These are phyloP conservation scores for Mola mola DNA, from an alignment of 2,113 vertebrate species.

Conservation along the genomic window DNA sequence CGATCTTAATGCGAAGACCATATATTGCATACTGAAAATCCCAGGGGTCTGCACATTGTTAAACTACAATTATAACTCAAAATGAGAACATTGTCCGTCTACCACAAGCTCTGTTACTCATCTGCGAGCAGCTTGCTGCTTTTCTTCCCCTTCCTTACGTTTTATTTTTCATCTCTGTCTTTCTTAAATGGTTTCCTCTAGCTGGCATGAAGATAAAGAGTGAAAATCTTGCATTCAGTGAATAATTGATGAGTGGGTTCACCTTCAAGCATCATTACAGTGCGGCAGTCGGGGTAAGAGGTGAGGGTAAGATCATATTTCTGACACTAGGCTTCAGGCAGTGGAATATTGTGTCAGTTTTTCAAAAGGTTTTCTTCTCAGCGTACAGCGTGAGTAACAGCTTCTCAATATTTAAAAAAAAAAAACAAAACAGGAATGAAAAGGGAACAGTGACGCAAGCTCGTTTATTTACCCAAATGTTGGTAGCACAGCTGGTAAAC, in stretches of 20 bases:
- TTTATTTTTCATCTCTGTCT: conserved; percentile 52
- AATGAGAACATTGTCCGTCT: conserved; percentile 74
- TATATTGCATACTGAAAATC: conserved; percentile 75
- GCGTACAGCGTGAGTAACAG: conserved; percentile 45
- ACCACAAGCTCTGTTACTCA: conserved; percentile 64
- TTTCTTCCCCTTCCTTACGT: conserved; percentile 16
- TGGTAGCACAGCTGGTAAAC: conserved; percentile 26
- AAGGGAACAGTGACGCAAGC: conserved; percentile 12
- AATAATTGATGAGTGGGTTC: conserved; percentile 77
- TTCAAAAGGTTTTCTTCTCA: conserved; percentile 52
- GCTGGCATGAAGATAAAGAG: conserved; percentile 64
- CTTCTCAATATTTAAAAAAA: conserved; percentile 55
- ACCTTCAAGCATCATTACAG: conserved; percentile 73
- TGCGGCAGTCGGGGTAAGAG: conserved; percentile 62
- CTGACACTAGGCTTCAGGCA: conserved; percentile 66
- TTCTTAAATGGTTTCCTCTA: conserved; percentile 52
- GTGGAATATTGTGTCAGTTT: conserved; percentile 66
- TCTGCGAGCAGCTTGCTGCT: conserved; percentile 37
- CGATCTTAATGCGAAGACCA: conserved; percentile 82
- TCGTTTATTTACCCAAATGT: conserved; percentile 12
- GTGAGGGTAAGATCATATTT: conserved; percentile 74
- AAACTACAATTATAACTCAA: conserved; percentile 85
- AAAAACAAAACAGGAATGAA: conserved; percentile 40
- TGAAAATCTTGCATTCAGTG: conserved; percentile 72
- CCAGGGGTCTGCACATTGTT: conserved; percentile 79